A percentile compares a stretch with the other conserved stretches of the same genome.
These are phyloP conservation scores for Bombylius discolor DNA, from an alignment of 2,888 invertebrate species.

Conservation along the genomic window DNA sequence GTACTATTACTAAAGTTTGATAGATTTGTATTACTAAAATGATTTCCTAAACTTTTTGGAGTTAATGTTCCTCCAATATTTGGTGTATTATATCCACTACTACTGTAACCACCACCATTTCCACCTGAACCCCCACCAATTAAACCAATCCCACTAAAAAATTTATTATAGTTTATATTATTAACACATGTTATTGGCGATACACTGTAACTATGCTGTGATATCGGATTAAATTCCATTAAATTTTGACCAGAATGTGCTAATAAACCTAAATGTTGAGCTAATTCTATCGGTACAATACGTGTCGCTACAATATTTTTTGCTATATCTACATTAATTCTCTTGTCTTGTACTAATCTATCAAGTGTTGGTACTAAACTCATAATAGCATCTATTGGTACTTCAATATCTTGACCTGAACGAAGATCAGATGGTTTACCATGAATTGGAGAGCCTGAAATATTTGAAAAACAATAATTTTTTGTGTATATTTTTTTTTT, in stretches of 20 bases:
- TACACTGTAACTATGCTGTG: conserved; percentile 31
- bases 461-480: not conserved
- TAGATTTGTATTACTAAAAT: conserved; percentile 13
- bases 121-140: not conserved
- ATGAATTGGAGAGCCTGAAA: conserved; percentile 49
- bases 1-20: conserved; percentile 6
- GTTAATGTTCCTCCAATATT: conserved; percentile 10
- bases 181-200: conserved; percentile 25
- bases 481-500: not conserved
- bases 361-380: conserved; percentile 37
- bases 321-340: conserved; percentile 33
- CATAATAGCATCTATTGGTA: conserved; percentile 39
- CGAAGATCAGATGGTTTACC: conserved; percentile 29
- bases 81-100: conserved; percentile 18
- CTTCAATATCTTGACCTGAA: conserved; percentile 28
- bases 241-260: conserved; percentile 38
- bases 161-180: conserved; percentile 6
- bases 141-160: not conserved
- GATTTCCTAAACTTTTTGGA: conserved; percentile 4
- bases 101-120: conserved; percentile 6
- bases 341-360: conserved; percentile 36
- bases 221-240: conserved; percentile 30
- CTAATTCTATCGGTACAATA: conserved; percentile 40
- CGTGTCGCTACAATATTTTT: conserved; percentile 37
- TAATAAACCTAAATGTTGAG: conserved; percentile 42